These are phyloP conservation scores for Protobothrops flavoviridis DNA, from an alignment of 2,113 vertebrate species.

Conservation along the genomic window DNA sequence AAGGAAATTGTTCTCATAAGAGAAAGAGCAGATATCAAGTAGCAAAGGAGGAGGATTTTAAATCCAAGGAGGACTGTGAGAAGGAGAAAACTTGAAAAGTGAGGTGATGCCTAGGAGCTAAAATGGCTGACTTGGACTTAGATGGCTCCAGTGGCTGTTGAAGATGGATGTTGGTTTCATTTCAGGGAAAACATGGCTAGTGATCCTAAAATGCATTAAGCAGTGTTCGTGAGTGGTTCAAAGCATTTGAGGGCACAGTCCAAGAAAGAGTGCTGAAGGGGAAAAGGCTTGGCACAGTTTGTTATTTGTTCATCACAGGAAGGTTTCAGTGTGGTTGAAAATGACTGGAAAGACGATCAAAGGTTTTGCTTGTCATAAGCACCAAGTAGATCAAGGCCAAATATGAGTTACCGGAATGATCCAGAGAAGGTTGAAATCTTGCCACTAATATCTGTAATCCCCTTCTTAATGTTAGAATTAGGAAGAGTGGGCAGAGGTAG, in stretches of 20 bases:
- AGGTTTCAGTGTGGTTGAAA: not conserved
- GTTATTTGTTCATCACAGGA: not conserved
- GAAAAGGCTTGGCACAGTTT: not conserved
- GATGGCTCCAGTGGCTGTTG: not conserved
- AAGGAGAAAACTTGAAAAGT: not conserved
- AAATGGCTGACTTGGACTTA: not conserved
- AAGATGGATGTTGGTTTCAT: not conserved
- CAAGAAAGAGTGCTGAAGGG: not conserved
- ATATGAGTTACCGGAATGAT: not conserved
- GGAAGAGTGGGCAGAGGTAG: not conserved
- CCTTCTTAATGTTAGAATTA: not conserved
- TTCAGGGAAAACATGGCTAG: not conserved
- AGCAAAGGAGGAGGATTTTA: not conserved
- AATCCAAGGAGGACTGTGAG: not conserved
- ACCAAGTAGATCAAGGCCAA: not conserved
- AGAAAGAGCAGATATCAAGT: not conserved
- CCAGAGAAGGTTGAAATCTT: not conserved
- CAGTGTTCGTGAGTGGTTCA: not conserved
- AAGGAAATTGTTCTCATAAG: not conserved
- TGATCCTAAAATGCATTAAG: not conserved
- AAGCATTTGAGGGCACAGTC: not conserved
- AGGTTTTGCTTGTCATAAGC: not conserved
- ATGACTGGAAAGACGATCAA: not conserved
- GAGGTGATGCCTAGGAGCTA: not conserved
- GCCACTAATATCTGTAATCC: not conserved